Conservation (phyloP, 2,797 vertebrate species). For the Typhlichthys eigenmanni region DNA sequence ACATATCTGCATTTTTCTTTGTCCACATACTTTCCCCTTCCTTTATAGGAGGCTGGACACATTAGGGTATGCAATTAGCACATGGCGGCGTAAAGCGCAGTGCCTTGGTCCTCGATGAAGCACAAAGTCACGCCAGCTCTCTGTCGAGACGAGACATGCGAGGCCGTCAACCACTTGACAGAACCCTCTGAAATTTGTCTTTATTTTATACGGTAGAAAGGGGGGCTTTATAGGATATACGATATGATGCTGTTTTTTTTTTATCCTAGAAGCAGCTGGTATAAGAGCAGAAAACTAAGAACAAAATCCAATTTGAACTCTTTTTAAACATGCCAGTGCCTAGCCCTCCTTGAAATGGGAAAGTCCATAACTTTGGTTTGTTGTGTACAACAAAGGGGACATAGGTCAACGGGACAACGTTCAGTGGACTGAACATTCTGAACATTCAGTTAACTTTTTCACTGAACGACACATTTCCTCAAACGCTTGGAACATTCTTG, state of each 20-base stretch:
- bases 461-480: too few relatives aligned
- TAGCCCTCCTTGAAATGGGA: too few relatives aligned
- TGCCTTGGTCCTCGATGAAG: conserved; percentile 42
- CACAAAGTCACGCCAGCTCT: conserved; percentile 35
- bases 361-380: too few relatives aligned
- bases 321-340: conserved; percentile 26
- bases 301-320: conserved; percentile 46
- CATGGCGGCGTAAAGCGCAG: conserved; percentile 40
- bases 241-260: not conserved
- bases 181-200: too few relatives aligned
- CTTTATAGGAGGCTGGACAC: conserved; percentile 8
- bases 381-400: too few relatives aligned
- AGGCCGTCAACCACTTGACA: conserved; percentile 5
- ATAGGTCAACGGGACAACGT: too few relatives aligned
- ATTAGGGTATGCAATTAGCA: conserved; percentile 48
- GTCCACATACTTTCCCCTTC: conserved; percentile 22
- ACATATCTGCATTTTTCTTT: conserved; percentile 23
- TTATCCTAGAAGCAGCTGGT: not conserved
- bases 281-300: conserved; percentile 15
- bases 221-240: too few relatives aligned
- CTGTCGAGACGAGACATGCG: conserved; percentile 9
- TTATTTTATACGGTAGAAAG: not conserved
- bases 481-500: too few relatives aligned
- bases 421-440: too few relatives aligned
- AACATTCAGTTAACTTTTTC: too few relatives aligned